These are phyloP conservation scores for Eurytoma adleriae DNA, from an alignment of 2,888 invertebrate species.

Conservation along the genomic window DNA sequence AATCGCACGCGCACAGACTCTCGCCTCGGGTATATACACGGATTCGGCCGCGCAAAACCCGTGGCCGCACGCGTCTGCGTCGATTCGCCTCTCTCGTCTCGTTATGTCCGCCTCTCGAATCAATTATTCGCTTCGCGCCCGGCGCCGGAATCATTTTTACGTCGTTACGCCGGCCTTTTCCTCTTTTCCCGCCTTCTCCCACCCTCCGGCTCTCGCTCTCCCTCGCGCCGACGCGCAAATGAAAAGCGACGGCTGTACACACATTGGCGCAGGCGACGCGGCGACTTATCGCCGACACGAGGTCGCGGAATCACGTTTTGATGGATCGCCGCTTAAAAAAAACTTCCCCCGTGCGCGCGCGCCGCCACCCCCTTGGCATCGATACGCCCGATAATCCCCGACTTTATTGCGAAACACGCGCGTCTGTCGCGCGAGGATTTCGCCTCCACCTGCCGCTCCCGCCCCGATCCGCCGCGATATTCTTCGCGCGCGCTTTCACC, in stretches of 20 bases:
- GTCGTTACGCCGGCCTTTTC: slow-evolving; percentile 21
- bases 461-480: background rate
- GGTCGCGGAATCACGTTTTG: slow-evolving; percentile 50
- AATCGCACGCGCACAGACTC: slow-evolving; percentile 11
- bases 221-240: slow-evolving; percentile 7
- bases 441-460: slow-evolving; percentile 1
- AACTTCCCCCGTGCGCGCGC: slow-evolving; percentile 27
- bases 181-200: background rate
- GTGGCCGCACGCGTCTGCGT: background rate
- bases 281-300: slow-evolving; percentile 53
- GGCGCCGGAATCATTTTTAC: slow-evolving; percentile 38
- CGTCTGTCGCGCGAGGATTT: slow-evolving; percentile 43
- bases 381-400: slow-evolving; percentile 54
- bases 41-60: too few species aligned
- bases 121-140: slow-evolving; percentile 22
- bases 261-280: slow-evolving; percentile 15
- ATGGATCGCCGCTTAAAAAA: slow-evolving; percentile 55
- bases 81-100: slow-evolving; percentile 27
- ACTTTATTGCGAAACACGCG: slow-evolving; percentile 55
- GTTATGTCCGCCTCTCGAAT: slow-evolving; percentile 24
- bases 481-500: background rate
- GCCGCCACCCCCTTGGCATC: slow-evolving; percentile 33
- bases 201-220: background rate
- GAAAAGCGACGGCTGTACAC: slow-evolving; percentile 36
- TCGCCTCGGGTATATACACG: background rate